Evolutionary conservation across 2,888 invertebrate genomes (phyloP).

Genomic region (Protophormia terraenovae): DNA sequence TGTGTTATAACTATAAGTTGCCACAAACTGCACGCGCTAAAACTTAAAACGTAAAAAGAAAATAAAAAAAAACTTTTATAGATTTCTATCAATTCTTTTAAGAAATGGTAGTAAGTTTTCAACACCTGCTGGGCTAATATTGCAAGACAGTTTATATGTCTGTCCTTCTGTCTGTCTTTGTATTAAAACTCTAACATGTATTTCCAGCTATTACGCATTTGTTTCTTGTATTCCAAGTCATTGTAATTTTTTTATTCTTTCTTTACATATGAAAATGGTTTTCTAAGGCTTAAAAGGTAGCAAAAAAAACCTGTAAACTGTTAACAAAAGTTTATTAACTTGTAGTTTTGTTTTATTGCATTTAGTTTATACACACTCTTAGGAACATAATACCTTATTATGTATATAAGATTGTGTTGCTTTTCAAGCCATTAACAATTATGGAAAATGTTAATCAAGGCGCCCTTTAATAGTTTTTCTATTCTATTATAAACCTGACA

Average conservation of each 20-base stretch:
- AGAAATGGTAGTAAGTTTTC: conserved; percentile 40
- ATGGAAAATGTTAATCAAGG: conserved; percentile 60
- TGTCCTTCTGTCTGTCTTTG: background rate
- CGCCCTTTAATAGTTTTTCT: conserved; percentile 63
- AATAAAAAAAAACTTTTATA: conserved; percentile 27
- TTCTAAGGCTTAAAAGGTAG: background rate
- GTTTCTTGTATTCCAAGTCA: conserved; percentile 1
- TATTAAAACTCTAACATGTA: background rate
- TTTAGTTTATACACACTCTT: background rate
- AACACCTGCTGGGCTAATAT: conserved; percentile 65
- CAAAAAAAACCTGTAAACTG: conserved; percentile 1
- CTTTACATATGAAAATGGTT: conserved; percentile 6
- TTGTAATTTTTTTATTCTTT: background rate
- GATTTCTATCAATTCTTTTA: conserved; percentile 52
- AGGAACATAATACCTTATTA: too few relatives aligned
- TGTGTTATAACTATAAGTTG: too few relatives aligned
- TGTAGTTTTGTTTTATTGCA: background rate
- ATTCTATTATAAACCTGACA: background rate
- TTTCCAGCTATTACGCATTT: conserved; percentile 57
- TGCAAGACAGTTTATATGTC: too few relatives aligned
- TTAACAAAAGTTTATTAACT: conserved; percentile 48
- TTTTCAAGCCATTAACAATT: too few relatives aligned
- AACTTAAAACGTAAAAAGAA: background rate
- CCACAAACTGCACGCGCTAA: conserved; percentile 49
- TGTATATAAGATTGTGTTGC: too few relatives aligned